phyloP scores from a whole-genome alignment of 2,797 vertebrate genomes.

The Channa striata region DNA sequence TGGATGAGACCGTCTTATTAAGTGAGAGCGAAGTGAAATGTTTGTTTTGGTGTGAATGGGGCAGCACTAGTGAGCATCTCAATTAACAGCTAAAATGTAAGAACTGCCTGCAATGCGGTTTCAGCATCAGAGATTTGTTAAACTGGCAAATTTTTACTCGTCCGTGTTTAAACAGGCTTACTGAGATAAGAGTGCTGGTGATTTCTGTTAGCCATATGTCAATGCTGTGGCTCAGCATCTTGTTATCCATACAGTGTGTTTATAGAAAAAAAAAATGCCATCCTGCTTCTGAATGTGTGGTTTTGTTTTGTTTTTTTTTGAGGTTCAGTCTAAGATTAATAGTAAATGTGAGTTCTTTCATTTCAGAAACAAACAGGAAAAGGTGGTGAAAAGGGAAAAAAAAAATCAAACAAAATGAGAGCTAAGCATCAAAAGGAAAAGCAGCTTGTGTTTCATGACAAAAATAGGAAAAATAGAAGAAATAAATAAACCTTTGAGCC shows the following conservation, averaged over 20 bases:
- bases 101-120: conserved; percentile 1
- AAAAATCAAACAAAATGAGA: conserved; percentile 14
- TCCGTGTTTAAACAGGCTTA: background rate
- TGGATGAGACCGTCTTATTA: background rate
- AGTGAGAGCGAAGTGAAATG: conserved; percentile 3
- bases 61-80: conserved; percentile 6
- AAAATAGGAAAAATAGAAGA: conserved; percentile 24
- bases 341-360: conserved; percentile 2
- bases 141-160: conserved; percentile 5
- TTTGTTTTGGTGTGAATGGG: conserved; percentile 17
- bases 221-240: conserved; percentile 7
- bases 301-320: background rate
- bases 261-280: background rate
- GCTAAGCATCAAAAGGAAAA: conserved; percentile 16
- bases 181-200: no score
- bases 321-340: conserved; percentile 8
- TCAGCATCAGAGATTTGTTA: background rate
- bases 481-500: conserved; percentile 17
- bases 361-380: background rate
- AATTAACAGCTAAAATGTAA: background rate
- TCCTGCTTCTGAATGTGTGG: no score
- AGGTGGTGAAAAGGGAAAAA: background rate
- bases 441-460: background rate
- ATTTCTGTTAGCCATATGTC: background rate
- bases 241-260: conserved; percentile 7